phyloP scores from a whole-genome alignment of 2,113 vertebrate species.

The Microcebus griseorufus region DNA sequence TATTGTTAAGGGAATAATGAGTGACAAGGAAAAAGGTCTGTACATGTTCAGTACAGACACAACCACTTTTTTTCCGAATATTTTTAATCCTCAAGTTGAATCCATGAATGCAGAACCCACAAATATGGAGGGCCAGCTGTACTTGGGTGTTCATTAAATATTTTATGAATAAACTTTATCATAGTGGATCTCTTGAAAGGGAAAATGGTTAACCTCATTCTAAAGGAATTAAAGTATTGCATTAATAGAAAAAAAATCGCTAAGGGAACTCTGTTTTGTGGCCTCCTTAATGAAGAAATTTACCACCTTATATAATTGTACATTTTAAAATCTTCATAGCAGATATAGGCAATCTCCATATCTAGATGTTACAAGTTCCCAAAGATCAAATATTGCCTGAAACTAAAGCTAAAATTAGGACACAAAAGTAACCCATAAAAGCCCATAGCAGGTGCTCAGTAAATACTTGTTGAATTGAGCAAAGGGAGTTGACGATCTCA shows the following conservation, averaged over 20 bases:
- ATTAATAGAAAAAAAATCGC: not conserved
- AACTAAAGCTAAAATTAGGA: conserved; percentile 33
- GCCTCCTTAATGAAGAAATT: not conserved
- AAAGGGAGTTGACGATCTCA: not conserved
- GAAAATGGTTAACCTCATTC: not conserved
- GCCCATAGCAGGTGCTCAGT: not conserved
- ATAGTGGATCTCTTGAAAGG: not conserved
- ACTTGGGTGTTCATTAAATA: not conserved
- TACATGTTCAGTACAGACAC: not conserved
- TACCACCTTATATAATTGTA: not conserved
- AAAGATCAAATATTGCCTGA: conserved; percentile 31
- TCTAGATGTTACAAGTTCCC: conserved; percentile 15
- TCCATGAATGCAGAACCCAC: not conserved
- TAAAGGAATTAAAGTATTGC: conserved; percentile 14
- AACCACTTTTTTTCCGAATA: not conserved
- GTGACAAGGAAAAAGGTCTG: not conserved
- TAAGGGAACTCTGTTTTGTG: not conserved
- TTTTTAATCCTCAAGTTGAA: not conserved
- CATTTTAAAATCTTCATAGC: not conserved
- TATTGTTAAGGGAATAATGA: not conserved
- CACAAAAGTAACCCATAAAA: conserved; percentile 14
- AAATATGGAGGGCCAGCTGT: not conserved
- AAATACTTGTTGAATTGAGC: not conserved
- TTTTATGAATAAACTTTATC: not conserved
- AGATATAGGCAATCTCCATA: not conserved